Evolutionary conservation across 2,797 vertebrate genomes (phyloP), one percentile per base, ranked within the genome.

Genomic region (Coregonus sp.): DNA sequence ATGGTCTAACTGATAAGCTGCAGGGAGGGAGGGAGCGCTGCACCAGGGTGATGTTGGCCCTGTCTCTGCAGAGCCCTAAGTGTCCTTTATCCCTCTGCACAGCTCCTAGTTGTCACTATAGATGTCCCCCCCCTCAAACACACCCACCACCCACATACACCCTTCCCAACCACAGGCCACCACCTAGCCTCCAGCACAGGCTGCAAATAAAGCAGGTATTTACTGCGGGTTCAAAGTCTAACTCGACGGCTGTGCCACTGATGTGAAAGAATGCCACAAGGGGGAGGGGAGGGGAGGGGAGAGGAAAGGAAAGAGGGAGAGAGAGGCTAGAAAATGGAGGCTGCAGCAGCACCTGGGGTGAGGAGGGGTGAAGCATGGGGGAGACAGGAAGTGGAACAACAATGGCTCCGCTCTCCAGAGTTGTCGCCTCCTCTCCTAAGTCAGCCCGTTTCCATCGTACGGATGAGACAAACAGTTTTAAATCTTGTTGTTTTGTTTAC

Each of bases 141-240:
- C 47, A 59, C 14, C 59, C 61, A 72, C 47, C 81, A 70, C 67
- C 51, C 18, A 65, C 9, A 50, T 35, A 35, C 61, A 50, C 78
- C 76, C 83, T 54, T 79, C 72, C 80, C 79, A 82, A 75, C 80
- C 79, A 47, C 78, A 79, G 82, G 81, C 83, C 88, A 84, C 82
- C 86, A 84, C 70, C 83, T 73, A 75, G 59, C 65, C 72, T 76
- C 72, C 54, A 72, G 75, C 74, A 52, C 37, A 75, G 72, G 88
- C 82, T 74, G 87, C 90, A 94, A 94, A 93, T 92, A 94, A 91
- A 91, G 91, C 86, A 87, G 86, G 83, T 94, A 92, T 94, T 94
- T 95, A 93, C 93, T 81, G 89, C 72, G 61, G 87, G 93, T 93
- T 89, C 93, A 93, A 94, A 95, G 94, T 91, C 87, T 88, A 86